Evolutionary conservation across 1,140 invertebrate genomes (phyloP).

Genomic region (Propsilocerus akamusi): DNA sequence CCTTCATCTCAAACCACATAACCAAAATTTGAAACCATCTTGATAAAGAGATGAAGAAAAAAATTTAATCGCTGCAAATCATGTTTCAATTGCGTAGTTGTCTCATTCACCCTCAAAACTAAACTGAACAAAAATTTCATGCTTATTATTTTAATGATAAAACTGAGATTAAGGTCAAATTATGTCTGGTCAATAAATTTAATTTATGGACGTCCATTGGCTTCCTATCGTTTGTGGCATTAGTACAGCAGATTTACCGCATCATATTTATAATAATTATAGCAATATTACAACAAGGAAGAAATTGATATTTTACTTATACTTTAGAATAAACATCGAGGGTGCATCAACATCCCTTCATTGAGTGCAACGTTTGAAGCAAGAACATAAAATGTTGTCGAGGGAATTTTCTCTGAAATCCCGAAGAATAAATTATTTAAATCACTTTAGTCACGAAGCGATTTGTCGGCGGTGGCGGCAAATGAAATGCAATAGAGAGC

Average conservation of each 20-base stretch:
- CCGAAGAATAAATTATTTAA: slow-evolving; percentile 2
- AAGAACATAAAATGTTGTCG: neutral
- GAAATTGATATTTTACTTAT: too few relatives aligned
- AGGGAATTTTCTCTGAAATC: too few relatives aligned
- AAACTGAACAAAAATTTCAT: neutral
- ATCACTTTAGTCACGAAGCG: slow-evolving; percentile 4
- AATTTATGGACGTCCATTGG: slow-evolving; percentile 1
- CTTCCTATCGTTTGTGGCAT: neutral
- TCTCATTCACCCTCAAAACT: neutral
- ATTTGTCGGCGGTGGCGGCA: neutral
- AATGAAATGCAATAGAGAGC: neutral
- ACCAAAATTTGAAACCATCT: too few relatives aligned
- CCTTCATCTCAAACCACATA: too few relatives aligned
- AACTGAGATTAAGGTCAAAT: slow-evolving; percentile 1
- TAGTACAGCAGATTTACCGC: neutral
- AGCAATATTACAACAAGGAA: neutral
- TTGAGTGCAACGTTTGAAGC: too few relatives aligned
- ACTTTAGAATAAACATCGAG: too few relatives aligned
- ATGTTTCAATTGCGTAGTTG: neutral
- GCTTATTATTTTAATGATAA: neutral
- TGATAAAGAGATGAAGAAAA: too few relatives aligned
- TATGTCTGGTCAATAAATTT: slow-evolving; percentile 1
- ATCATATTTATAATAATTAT: slow-evolving; percentile 3
- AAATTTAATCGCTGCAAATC: neutral
- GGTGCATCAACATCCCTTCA: too few relatives aligned